Evolutionary conservation across 2,113 vertebrate species (phyloP).

Genomic region (Lates calcarifer): DNA sequence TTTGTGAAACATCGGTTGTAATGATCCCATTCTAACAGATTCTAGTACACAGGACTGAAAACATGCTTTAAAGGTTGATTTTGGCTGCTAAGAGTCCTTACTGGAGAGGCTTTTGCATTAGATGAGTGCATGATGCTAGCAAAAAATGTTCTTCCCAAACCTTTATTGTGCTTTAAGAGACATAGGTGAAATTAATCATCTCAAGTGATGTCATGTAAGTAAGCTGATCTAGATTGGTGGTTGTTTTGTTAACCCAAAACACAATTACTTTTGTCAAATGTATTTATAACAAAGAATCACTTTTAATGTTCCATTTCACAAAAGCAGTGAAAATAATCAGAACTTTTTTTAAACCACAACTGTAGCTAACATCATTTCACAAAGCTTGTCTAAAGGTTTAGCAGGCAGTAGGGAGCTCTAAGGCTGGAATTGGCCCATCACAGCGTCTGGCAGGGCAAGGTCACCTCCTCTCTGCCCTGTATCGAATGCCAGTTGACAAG

Average conservation of each 20-base stretch:
- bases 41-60: not conserved
- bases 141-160: not conserved
- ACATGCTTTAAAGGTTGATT: not conserved
- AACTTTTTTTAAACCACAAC: slow-evolving; percentile 23
- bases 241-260: not conserved
- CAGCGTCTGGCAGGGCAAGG: slow-evolving; percentile 46
- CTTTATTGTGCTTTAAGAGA: not conserved
- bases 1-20: not conserved
- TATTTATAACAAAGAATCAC: not conserved
- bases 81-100: not conserved
- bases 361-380: slow-evolving; percentile 46
- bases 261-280: not conserved
- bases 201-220: not conserved
- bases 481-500: slow-evolving; percentile 60
- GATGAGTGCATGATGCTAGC: not conserved
- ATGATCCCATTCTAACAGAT: not conserved
- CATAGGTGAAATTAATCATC: slow-evolving; percentile 5
- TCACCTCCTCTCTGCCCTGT: slow-evolving; percentile 62
- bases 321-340: slow-evolving; percentile 5
- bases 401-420: slow-evolving; percentile 22
- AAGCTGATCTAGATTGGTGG: not conserved
- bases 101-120: not conserved
- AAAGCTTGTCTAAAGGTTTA: slow-evolving; percentile 42
- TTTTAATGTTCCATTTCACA: slow-evolving; percentile 22
- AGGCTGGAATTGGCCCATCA: slow-evolving; percentile 35